phyloP scores from a whole-genome alignment of 2,888 invertebrate genomes.

The Helobdella robusta region DNA sequence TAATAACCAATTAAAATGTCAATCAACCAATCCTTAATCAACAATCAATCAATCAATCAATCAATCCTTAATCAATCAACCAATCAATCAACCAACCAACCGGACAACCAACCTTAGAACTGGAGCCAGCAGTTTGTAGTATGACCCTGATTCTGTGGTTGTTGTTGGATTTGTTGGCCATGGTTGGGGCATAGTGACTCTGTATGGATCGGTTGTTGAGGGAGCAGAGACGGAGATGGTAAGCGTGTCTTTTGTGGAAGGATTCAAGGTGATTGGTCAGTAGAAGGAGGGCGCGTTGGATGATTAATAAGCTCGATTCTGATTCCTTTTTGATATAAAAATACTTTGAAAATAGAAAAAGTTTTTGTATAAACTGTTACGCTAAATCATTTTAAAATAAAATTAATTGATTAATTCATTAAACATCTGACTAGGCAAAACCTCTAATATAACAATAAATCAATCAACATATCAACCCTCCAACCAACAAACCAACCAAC shows the following conservation, averaged over 20 bases:
- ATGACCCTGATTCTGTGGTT: slow-evolving; percentile 15
- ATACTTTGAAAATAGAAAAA: too few relatives aligned
- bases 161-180: not conserved
- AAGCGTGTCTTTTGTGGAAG: slow-evolving; percentile 57
- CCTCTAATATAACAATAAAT: not conserved
- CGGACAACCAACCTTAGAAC: slow-evolving; percentile 9
- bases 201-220: slow-evolving; percentile 58
- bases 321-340: not conserved
- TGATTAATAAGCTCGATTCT: slow-evolving; percentile 64
- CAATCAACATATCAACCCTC: not conserved
- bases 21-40: too few relatives aligned
- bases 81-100: too few relatives aligned
- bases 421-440: too few relatives aligned
- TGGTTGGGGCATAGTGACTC: slow-evolving; percentile 11
- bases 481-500: not conserved
- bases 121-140: slow-evolving; percentile 17
- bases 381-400: too few relatives aligned
- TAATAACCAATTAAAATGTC: too few relatives aligned
- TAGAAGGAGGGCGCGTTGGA: slow-evolving; percentile 76
- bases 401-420: not conserved
- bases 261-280: slow-evolving; percentile 86
- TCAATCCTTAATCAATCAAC: too few relatives aligned
- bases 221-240: slow-evolving; percentile 66
- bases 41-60: too few relatives aligned
- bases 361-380: too few relatives aligned